Base-by-base conservation (phyloP, 2,797 vertebrate genomes). In the Melanotaenia pygmaea region DNA sequence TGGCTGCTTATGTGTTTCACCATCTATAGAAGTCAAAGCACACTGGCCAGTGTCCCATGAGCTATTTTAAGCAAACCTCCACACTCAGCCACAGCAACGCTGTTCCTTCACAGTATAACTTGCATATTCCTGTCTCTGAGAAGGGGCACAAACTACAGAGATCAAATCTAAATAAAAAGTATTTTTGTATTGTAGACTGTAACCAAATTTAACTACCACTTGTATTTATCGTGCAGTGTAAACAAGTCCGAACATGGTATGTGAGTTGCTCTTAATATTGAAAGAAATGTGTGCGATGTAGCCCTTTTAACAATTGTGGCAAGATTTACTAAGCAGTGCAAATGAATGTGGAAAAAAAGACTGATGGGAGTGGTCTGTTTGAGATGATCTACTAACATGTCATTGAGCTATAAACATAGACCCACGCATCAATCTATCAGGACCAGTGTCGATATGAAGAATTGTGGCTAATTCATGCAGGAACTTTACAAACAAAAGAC, bases 21-120 rank as follows among this genome's bases (percentile, higher is more conserved):
- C 98, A 98, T 99, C 98, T 99, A 98, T 97, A 99, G 98, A 95
- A 97, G 96, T 97, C 95, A 93, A 93, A 93, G 89, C 82, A 91
- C 90, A 90, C 93, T 96, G 96, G 96, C 93, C 83, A 70, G 75
- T 88, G 85, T 93, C 93, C 94, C 86, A 75, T 88, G 83, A 89
- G 89, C 96, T 99, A 98, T 98, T 99, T 98, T 97, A 96, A 96
- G 96, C 91, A 88, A 93, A 88, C 80, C 84, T 89, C 88, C 86
- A 85, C 81, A 72, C 72, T 84, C 76, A 72, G 67, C 70, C 90
- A 83, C 79, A 78, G 86, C 86, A 88, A 83, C 62, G 61, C 68
- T 76, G 68, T 56, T 62, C 77, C 69, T 81, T 76, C 79, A 66
- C 92, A 93, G 93, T 95, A 93, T 93, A 93, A 94, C 94, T 74